Evolutionary conservation across 2,113 vertebrate genomes (phyloP).

Genomic region (Theristicus caerulescens): DNA sequence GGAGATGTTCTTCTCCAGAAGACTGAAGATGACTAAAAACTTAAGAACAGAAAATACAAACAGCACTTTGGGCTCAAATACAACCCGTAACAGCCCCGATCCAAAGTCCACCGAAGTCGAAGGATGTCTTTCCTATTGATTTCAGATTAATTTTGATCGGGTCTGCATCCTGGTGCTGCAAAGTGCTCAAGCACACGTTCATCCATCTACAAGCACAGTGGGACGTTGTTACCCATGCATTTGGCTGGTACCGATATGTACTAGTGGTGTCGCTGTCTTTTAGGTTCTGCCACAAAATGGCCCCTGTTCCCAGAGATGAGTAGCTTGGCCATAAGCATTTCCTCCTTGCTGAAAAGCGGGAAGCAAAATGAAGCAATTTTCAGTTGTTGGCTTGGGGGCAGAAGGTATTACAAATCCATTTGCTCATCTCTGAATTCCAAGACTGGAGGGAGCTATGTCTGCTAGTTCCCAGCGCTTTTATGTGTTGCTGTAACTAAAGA

Average conservation of each 20-base stretch:
- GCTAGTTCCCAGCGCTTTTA: not conserved
- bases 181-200: not conserved
- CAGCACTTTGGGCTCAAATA: not conserved
- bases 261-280: not conserved
- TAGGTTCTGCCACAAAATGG: not conserved
- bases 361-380: not conserved
- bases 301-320: not conserved
- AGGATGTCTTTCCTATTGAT: not conserved
- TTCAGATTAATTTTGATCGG: not conserved
- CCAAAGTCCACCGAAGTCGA: not conserved
- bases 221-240: not conserved
- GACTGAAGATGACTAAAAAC: not conserved
- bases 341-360: not conserved
- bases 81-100: not conserved
- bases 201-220: not conserved
- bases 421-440: slow-evolving; percentile 9
- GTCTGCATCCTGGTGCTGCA: not conserved
- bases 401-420: not conserved
- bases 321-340: not conserved
- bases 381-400: not conserved
- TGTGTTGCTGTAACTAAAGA: slow-evolving; percentile 29
- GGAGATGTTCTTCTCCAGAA: not conserved
- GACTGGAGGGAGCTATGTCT: not conserved
- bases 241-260: not conserved
- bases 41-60: not conserved